Base-by-base conservation (phyloP, 1,140 invertebrate genomes). In the Bombus soroeensis region DNA sequence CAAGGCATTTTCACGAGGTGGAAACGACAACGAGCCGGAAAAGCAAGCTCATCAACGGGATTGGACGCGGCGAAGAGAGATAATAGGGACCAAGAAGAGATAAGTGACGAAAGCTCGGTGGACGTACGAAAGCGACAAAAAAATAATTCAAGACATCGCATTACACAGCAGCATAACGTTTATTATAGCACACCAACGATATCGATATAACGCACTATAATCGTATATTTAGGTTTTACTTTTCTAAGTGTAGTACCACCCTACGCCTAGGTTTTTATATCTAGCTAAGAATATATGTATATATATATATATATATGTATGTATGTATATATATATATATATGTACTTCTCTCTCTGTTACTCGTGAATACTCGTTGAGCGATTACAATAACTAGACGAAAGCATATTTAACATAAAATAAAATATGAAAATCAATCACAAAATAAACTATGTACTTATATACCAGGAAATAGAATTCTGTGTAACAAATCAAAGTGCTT, bases 141-240 rank as follows among this genome's bases (percentile, higher is more conserved):
- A 59, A 95, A 95, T 94, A 94, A 95, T 94, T 93, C 89, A 92
- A 95, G 93, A 94, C 94, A 92, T 91, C 90, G 91, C 92, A 93
- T 93, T 68, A 95, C 92, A 92, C 89, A 94, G 92, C 93, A 94
- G 93, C 93, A 94, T 92, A 94, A 95, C 93, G 93, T 95, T 95
- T 95, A 95, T 95, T 95, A 62, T 77, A 93, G 92, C 92, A 94
- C 93, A 94, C 93, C 86, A 94, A 94, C 85, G 89, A 85, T 92
- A 86, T 93, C 59, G 59, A 79, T 87, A 90, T 91, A 88, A 86
- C 83, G 92, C 92, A 94, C 92, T 94, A 94, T 93, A 93, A 92
- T 93, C 91, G 86, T 90, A 94, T 93, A 94, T 90, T 88, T 89
- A 91, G 34, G 25, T 74, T 74, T 34, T 75, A 75, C 28, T 72